These are phyloP conservation scores for Eidolon dupreanum DNA, from an alignment of 2,797 vertebrate genomes.

Conservation along the genomic window DNA sequence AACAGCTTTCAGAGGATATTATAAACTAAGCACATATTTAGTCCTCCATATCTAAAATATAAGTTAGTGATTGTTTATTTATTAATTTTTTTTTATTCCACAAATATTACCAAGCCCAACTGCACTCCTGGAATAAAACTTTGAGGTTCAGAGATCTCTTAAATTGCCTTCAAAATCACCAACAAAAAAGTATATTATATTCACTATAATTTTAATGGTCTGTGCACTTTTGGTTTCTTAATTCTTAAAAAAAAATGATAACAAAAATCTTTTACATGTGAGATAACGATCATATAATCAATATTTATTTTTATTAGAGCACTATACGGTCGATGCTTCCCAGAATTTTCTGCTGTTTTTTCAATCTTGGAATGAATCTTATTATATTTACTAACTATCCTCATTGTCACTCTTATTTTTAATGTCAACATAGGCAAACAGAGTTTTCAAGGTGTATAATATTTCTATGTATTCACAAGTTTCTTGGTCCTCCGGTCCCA, in stretches of 20 bases:
- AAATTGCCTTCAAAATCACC: not conserved
- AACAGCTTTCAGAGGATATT: not conserved
- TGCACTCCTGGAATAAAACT: not conserved
- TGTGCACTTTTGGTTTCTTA: not conserved
- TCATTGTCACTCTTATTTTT: not conserved
- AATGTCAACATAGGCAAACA: not conserved
- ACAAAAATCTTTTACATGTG: not conserved
- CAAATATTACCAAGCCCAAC: not conserved
- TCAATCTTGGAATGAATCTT: not conserved
- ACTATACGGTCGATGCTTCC: not conserved
- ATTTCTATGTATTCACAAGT: constrained; percentile 17
- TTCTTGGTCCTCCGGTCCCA: constrained; percentile 14
- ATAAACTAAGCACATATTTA: not conserved
- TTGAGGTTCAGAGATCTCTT: not conserved
- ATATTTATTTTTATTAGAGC: not conserved
- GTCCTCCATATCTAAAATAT: not conserved
- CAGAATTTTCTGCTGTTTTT: constrained; percentile 27
- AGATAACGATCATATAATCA: not conserved
- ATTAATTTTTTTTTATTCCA: constrained; percentile 10
- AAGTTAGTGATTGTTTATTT: not conserved
- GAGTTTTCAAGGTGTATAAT: constrained; percentile 46
- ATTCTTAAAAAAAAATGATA: constrained; percentile 32
- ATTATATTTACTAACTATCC: not conserved
- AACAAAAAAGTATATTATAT: not conserved
- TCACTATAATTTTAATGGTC: not conserved